Percentiles rank a stretch among this genome's conserved stretches.
phyloP scores from a whole-genome alignment of 2,797 vertebrate genomes.

The Oreonectes daqikongensis region DNA sequence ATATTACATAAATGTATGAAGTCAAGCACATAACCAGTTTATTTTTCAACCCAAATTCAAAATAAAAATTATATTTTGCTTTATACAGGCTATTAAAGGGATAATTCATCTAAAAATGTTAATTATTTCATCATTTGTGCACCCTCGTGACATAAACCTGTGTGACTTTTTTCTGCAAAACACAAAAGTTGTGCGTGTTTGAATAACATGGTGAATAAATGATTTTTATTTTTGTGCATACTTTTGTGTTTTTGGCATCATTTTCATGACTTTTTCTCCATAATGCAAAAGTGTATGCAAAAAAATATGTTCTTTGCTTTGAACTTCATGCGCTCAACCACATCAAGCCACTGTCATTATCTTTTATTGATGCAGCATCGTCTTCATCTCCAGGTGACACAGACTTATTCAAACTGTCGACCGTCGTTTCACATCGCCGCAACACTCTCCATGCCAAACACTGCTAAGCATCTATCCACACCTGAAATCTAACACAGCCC shows the following conservation, averaged over 20 bases:
- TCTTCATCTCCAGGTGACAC: slow-evolving; percentile 12
- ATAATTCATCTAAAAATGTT: no score
- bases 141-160: no score
- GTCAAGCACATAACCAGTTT: not conserved
- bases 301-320: not conserved
- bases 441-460: slow-evolving; percentile 20
- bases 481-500: slow-evolving; percentile 37
- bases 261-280: not conserved
- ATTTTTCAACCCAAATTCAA: not conserved
- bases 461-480: slow-evolving; percentile 34
- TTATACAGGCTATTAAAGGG: no score
- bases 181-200: no score
- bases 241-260: no score
- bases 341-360: not conserved
- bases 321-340: not conserved
- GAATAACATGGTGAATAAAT: no score
- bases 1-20: no score
- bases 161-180: no score
- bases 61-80: not conserved
- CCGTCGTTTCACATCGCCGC: not conserved
- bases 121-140: no score
- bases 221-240: no score
- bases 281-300: not conserved
- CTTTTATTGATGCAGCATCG: not conserved
- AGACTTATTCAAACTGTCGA: slow-evolving; percentile 23